These are phyloP conservation scores for Melipona quadrifasciata DNA, from an alignment of 1,140 invertebrate species.

Conservation along the genomic window DNA sequence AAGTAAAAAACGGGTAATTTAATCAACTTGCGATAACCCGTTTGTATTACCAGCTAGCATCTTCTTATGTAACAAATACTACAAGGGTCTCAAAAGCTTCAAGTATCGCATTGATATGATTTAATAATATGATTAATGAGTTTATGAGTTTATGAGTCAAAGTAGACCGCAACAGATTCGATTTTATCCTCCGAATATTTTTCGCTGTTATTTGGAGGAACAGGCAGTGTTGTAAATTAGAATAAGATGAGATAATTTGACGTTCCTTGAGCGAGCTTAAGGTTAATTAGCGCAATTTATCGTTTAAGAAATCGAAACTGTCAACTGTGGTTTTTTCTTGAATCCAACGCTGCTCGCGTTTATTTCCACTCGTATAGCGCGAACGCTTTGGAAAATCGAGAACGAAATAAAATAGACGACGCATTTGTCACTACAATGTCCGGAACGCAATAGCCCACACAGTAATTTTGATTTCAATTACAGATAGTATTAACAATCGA, in stretches of 20 bases:
- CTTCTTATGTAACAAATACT: background rate
- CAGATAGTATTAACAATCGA: background rate
- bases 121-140: background rate
- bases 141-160: too few relatives aligned
- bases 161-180: background rate
- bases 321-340: background rate
- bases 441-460: background rate
- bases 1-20: background rate
- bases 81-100: background rate
- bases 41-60: background rate
- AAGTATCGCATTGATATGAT: background rate
- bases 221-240: background rate
- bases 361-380: background rate
- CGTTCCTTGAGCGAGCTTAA: slow-evolving; percentile 8
- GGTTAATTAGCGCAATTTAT: slow-evolving; percentile 45
- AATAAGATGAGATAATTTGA: slow-evolving; percentile 24
- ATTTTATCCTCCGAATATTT: too few relatives aligned
- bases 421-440: background rate
- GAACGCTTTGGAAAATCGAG: background rate
- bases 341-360: background rate
- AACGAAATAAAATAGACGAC: background rate
- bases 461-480: slow-evolving; percentile 8
- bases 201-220: background rate
- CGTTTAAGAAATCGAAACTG: slow-evolving; percentile 47
- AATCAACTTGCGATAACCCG: background rate